Evolutionary conservation across 2,113 vertebrate species (phyloP).

Genomic region (Rhinolophus sinicus): DNA sequence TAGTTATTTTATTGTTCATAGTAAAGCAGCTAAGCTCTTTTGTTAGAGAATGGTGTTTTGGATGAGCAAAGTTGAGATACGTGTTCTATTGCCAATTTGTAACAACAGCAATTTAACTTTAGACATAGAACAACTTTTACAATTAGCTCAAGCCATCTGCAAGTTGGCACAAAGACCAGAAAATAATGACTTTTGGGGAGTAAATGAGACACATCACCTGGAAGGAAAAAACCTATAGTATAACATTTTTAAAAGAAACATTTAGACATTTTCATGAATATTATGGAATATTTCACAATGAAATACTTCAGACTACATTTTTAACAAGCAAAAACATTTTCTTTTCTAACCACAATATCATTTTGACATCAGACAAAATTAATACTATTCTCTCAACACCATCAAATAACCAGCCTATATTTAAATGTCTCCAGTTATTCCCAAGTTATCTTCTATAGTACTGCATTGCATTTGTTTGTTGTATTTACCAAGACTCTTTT

Average conservation of each 20-base stretch:
- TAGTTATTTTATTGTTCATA: neutral
- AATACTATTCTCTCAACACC: neutral
- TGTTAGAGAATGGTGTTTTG: neutral
- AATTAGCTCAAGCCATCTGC: neutral
- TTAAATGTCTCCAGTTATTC: neutral
- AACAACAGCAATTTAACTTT: neutral
- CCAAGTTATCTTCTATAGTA: neutral
- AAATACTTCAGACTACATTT: neutral
- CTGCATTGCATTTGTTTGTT: neutral
- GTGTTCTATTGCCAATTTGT: neutral
- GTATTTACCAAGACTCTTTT: neutral
- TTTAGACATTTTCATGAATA: neutral
- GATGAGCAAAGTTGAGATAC: neutral
- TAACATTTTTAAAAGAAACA: neutral
- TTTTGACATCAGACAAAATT: neutral
- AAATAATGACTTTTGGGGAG: neutral
- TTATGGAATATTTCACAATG: neutral
- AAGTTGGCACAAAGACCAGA: neutral
- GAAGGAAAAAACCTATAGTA: neutral
- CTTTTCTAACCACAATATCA: neutral
- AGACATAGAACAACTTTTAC: neutral
- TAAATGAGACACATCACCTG: neutral
- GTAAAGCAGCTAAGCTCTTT: neutral
- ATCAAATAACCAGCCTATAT: neutral
- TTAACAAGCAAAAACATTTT: neutral